Evolutionary conservation across 2,797 vertebrate species (phyloP), one percentile per base, ranked within the genome.

Genomic region (Smutsia temminckii): DNA sequence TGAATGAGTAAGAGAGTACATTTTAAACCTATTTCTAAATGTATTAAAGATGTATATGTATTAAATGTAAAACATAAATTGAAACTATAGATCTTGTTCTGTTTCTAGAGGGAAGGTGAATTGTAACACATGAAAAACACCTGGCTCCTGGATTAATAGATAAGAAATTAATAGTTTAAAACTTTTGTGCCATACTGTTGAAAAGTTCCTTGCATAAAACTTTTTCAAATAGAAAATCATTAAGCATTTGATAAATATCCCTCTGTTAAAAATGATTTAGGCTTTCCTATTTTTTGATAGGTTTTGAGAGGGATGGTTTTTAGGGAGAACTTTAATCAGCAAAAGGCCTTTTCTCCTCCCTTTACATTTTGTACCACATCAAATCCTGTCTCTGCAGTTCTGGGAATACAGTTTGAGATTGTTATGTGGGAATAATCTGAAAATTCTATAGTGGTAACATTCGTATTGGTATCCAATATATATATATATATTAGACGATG

Each of bases 141-240:
- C 25, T 94, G 46, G 71, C 27, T 79, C 40, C 71, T 53, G 61
- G 79, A 68, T 57, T 69, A 57, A 92, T 21, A 77, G 40, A 59
- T 57, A 69, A 6, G 13, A 80, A 95, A 66, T 71, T 71, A 89
- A 87, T 84, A 57, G 46, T 27, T 74, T 93, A 91, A 16, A 40
- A 21, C 71, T 84, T 89, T 40, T 51, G 71, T 8, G 69, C 7
- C 4, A 68, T 34, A 40, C 7, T 72, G 49, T 49, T 88, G 59
- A 84, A 97, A 51, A 27, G 3, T 37, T 85, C 53, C 59, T 16
- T 63, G 63, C 37, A 27, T n/a, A 64, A 55, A 8, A 77, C 7
- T 27, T 97, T 91, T 91, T 74, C 51, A 88, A 90, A 91, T 72
- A 71, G 16, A 64, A 85, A 95, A 49, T 92, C 80, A 80, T 59